Evolutionary conservation across 2,797 vertebrate genomes (phyloP).

Genomic region (Sebastolobus altivelis): DNA sequence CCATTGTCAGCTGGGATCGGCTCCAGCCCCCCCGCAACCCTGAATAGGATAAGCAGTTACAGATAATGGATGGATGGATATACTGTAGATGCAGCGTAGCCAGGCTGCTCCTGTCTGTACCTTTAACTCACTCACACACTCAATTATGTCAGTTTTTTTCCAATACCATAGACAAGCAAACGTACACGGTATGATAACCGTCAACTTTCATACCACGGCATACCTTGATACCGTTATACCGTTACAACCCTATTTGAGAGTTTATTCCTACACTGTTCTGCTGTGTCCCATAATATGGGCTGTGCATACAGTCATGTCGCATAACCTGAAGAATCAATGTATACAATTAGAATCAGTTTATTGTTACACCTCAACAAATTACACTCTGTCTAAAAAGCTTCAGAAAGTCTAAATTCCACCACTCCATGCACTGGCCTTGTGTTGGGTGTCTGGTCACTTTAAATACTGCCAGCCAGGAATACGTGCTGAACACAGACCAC

Average conservation of each 20-base stretch:
- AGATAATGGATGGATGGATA: too few species aligned
- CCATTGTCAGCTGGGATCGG: too few species aligned
- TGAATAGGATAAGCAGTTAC: too few species aligned
- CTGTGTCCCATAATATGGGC: neutral
- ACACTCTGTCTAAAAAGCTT: neutral
- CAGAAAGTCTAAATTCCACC: neutral
- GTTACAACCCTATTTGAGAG: neutral
- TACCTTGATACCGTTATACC: too few species aligned
- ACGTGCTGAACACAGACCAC: constrained; percentile 41
- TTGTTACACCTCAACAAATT: neutral
- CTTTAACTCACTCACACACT: too few species aligned
- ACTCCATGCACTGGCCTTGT: neutral
- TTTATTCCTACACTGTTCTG: neutral
- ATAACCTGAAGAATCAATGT: neutral
- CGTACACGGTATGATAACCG: too few species aligned
- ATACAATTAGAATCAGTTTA: neutral
- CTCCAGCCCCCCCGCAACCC: too few species aligned
- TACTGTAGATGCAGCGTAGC: too few species aligned
- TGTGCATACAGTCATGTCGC: neutral
- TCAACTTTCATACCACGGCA: too few species aligned
- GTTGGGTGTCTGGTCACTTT: neutral
- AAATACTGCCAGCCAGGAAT: constrained; percentile 17
- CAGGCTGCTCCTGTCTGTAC: too few species aligned
- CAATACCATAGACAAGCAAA: too few species aligned
- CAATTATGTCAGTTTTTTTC: too few species aligned